Evolutionary conservation across 2,888 invertebrate species (phyloP), one percentile per base, ranked within the genome.

Genomic region (Druceiella hillmani): DNA sequence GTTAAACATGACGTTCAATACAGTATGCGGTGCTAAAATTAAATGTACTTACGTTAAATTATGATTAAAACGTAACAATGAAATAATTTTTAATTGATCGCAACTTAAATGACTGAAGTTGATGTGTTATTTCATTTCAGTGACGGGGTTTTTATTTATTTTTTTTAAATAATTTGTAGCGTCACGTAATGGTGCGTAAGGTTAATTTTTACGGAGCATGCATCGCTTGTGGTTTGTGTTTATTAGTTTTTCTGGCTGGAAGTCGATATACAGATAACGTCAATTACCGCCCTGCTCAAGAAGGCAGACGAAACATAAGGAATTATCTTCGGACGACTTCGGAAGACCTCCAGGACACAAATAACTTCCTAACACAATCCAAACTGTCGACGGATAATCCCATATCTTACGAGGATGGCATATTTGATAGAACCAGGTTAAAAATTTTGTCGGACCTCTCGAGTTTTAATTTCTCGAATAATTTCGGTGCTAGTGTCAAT

Each of bases 301-400:
- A 70, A 51, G 63, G 55, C 49, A 59, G 65, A 45, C 62, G 67
- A 47, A 67, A 63, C 48, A 55, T 65, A 39, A 63, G 63, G 42
- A 66, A 62, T 49, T 66, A 85, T 52, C 65, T 78, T 34, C 83
- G 84, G 58, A 70, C 83, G 44, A 74, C 79, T 3, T 65, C 77
- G 41, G 83, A 83, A 49, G 60, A 66, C 50, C 59, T 57, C 31
- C n/a, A n/a, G n/a, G n/a, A n/a, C n/a, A n/a, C n/a, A n/a, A n/a
- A n/a, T n/a, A n/a, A n/a, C n/a, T n/a, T n/a, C n/a, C n/a, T n/a
- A n/a, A n/a, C n/a, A n/a, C n/a, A n/a, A n/a, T n/a, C n/a, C n/a
- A n/a, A n/a, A n/a, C n/a, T n/a, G n/a, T n/a, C n/a, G n/a, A n/a
- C n/a, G n/a, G n/a, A n/a, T n/a, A n/a, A n/a, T n/a, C n/a, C n/a